phyloP scores from a whole-genome alignment of 1,140 invertebrate species.

The Protaetia brevitarsis region DNA sequence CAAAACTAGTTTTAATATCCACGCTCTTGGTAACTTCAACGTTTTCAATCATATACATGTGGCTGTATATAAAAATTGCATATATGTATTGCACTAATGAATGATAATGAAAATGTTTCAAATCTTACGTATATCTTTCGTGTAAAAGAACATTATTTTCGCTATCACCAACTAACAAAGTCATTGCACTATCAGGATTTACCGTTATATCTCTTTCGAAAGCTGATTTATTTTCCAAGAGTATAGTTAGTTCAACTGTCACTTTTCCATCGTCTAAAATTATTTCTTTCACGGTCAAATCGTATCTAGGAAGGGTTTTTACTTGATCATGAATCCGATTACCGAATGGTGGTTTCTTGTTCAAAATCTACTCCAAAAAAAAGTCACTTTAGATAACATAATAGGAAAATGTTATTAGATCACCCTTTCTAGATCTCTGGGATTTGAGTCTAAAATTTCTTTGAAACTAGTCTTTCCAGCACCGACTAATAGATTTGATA shows the following conservation, averaged over 20 bases:
- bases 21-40: constrained; percentile 19
- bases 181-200: constrained; percentile 36
- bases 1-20: not conserved
- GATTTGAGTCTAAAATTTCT: constrained; percentile 62
- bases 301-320: constrained; percentile 36
- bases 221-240: constrained; percentile 30
- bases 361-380: constrained; percentile 34
- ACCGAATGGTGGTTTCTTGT: constrained; percentile 41
- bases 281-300: constrained; percentile 25
- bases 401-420: not conserved
- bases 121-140: constrained; percentile 40
- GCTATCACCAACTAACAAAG: constrained; percentile 38
- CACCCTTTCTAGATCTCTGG: constrained; percentile 72
- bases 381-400: not conserved
- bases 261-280: not conserved
- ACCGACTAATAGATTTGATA: constrained; percentile 62
- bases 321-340: constrained; percentile 39
- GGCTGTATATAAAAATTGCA: constrained; percentile 31
- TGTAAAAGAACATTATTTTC: constrained; percentile 39
- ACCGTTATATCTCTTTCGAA: constrained; percentile 33
- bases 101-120: not conserved
- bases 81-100: not conserved
- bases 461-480: constrained; percentile 67
- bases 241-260: constrained; percentile 19
- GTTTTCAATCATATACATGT: constrained; percentile 37